A percentile compares a stretch with the other conserved stretches of the same genome.
Evolutionary conservation across 1,140 invertebrate species (phyloP).

Genomic region (Drosophila tristis): DNA sequence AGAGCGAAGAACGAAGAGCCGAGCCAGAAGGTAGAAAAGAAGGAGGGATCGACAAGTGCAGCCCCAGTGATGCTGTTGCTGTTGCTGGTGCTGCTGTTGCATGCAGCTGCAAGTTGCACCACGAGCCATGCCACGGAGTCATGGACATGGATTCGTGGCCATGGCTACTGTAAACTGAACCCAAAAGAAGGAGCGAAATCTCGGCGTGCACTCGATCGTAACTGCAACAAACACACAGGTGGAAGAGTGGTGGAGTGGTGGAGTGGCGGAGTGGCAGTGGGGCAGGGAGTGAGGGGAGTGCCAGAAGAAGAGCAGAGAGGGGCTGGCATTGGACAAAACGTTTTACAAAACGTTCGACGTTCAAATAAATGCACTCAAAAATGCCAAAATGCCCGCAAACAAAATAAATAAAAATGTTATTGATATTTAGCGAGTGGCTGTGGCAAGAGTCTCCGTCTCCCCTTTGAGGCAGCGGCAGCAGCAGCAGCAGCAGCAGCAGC

Average conservation of each 20-base stretch:
- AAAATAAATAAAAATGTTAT: slow-evolving; percentile 83
- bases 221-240: slow-evolving; percentile 7
- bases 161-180: slow-evolving; percentile 38
- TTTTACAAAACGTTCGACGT: slow-evolving; percentile 79
- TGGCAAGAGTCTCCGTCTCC: background rate
- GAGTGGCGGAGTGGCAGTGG: background rate
- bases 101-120: slow-evolving; percentile 44
- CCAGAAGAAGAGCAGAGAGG: slow-evolving; percentile 2
- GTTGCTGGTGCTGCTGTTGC: slow-evolving; percentile 34
- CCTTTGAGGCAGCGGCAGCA: background rate
- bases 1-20: slow-evolving; percentile 28
- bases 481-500: background rate
- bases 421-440: slow-evolving; percentile 75
- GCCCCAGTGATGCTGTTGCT: slow-evolving; percentile 35
- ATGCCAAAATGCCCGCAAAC: slow-evolving; percentile 81
- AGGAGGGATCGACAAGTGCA: slow-evolving; percentile 65
- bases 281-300: slow-evolving; percentile 7
- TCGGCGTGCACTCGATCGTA: slow-evolving; percentile 59
- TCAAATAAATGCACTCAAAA: slow-evolving; percentile 82
- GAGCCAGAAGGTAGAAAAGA: slow-evolving; percentile 24
- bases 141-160: slow-evolving; percentile 5
- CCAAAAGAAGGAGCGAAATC: slow-evolving; percentile 61
- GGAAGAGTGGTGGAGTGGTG: background rate
- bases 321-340: slow-evolving; percentile 61
- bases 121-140: slow-evolving; percentile 30